Base-by-base conservation (phyloP, 2,797 vertebrate species). In the Sorex maritimensis region DNA sequence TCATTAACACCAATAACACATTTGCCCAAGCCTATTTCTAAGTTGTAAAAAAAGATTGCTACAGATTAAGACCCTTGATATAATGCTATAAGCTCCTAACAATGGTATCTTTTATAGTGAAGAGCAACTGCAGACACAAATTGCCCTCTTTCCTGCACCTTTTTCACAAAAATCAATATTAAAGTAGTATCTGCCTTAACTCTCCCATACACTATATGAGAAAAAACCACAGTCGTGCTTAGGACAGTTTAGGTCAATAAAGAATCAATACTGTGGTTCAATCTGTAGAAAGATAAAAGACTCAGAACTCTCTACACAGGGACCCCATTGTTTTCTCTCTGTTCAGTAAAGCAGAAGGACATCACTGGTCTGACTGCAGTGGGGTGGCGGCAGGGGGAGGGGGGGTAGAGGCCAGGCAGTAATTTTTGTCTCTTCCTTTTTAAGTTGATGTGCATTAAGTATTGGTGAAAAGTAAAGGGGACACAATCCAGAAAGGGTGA, bases 201-300 rank as follows among this genome's bases (percentile, higher is more conserved):
- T 98, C 97, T 98, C 97, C 97, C 97, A 98, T 98, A 98, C 98
- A 98, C 98, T 98, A 96, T 98, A 98, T 97, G 96, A 98, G 97
- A 96, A 97, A 98, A 98, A 98, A 98, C 98, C 98, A 98, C 98
- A 98, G 98, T 98, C 97, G 97, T 97, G 97, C 98, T 98, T 98
- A 98, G 98, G 98, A 99, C 98, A 99, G 98, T 98, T 98, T 97
- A 98, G 99, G 99, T 99, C 99, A 99, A 99, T 99, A 99, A 99
- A 98, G 98, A 99, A 99, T 99, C 99, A 98, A 99, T 99, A 99
- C 97, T 97, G 98, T 98, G 99, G 99, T 98, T 99, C 98, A 99
- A 99, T 98, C 98, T 98, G 98, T 98, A 99, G 98, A 98, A 98
- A 99, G 98, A 99, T 98, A 98, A 99, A 99, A 99, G 98, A 98